A percentile compares a stretch with the other conserved stretches of the same genome.
Evolutionary conservation across 53 echinoderm and acorn worm species (phyloP).

Genomic region (Holothuria leucospilota): DNA sequence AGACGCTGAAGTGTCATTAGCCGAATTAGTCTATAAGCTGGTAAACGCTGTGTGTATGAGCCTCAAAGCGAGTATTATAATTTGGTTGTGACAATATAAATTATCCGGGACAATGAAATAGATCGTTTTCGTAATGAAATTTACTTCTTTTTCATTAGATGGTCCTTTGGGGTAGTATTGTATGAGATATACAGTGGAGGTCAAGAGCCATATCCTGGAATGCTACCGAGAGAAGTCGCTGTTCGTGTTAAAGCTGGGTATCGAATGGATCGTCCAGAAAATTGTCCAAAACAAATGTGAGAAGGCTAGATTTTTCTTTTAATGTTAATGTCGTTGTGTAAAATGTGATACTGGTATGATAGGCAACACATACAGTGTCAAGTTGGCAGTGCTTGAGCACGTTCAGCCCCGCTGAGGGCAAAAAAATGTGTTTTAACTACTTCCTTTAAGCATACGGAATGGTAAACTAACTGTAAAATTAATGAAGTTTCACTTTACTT

Average conservation of each 20-base stretch:
- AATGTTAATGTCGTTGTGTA: not conserved
- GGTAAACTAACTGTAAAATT: too few relatives aligned
- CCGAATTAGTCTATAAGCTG: too few relatives aligned
- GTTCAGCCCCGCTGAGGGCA: too few relatives aligned
- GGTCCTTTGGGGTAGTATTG: slow-evolving; percentile 14
- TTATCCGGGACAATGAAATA: too few relatives aligned
- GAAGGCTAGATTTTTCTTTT: not conserved
- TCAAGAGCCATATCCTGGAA: slow-evolving; percentile 65
- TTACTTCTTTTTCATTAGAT: not conserved
- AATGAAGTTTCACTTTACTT: too few relatives aligned
- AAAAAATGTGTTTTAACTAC: too few relatives aligned
- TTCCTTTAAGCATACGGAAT: too few relatives aligned
- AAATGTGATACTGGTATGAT: not conserved
- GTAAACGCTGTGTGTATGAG: too few relatives aligned
- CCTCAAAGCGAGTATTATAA: too few relatives aligned
- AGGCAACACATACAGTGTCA: not conserved
- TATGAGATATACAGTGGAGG: slow-evolving; percentile 53
- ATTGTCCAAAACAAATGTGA: slow-evolving; percentile 63
- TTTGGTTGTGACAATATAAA: too few relatives aligned
- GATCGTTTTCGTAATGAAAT: too few relatives aligned
- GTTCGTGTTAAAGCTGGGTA: slow-evolving; percentile 57
- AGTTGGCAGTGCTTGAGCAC: not conserved
- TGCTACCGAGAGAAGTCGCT: slow-evolving; percentile 61
- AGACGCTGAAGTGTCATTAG: too few relatives aligned
- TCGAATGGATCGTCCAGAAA: slow-evolving; percentile 63